Evolutionary conservation across 2,888 invertebrate genomes (phyloP).

Genomic region (Phlogophora meticulosa): DNA sequence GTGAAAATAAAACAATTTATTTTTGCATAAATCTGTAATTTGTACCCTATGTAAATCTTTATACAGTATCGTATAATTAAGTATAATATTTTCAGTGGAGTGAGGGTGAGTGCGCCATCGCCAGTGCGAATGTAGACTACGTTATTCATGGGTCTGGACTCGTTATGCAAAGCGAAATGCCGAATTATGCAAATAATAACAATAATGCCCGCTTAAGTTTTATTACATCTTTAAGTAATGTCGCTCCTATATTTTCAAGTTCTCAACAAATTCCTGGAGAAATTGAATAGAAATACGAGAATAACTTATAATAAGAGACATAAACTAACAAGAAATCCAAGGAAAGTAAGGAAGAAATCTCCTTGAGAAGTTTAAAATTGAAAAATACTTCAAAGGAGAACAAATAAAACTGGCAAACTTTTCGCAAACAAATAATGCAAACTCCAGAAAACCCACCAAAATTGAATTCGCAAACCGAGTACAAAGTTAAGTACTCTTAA

Average conservation of each 20-base stretch:
- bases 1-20: conserved; percentile 28
- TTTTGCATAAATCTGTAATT: conserved; percentile 53
- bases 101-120: conserved; percentile 66
- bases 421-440: neutral
- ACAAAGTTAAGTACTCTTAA: conserved; percentile 51
- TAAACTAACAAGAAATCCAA: neutral
- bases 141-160: conserved; percentile 79
- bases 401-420: neutral
- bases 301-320: neutral
- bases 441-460: conserved; percentile 26
- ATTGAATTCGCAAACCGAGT: conserved; percentile 34
- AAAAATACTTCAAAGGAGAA: neutral
- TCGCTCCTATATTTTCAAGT: conserved; percentile 63
- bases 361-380: neutral
- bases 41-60: conserved; percentile 47
- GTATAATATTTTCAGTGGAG: conserved; percentile 58
- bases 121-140: conserved; percentile 72
- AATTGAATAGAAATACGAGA: conserved; percentile 5
- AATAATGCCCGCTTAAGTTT: conserved; percentile 78
- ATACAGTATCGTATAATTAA: conserved; percentile 46
- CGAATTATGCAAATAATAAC: conserved; percentile 84
- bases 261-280: conserved; percentile 34
- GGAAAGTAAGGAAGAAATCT: too few relatives aligned
- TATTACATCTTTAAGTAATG: conserved; percentile 72
- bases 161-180: conserved; percentile 83